Conservation (phyloP, 2,888 invertebrate species). For the Platycnemis pennipes region DNA sequence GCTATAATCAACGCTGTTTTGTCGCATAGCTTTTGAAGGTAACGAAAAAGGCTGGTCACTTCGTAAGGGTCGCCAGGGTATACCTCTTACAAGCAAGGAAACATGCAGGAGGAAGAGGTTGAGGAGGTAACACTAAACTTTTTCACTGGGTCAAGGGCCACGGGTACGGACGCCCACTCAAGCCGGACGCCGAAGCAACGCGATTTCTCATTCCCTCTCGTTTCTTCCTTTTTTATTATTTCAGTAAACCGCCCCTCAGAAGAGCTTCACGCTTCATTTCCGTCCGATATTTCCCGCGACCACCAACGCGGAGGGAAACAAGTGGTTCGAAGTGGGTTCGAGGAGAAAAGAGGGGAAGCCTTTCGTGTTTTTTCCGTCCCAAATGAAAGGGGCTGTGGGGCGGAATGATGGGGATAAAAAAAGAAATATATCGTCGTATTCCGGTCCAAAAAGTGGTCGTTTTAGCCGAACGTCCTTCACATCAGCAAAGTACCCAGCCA, state of each 20-base stretch:
- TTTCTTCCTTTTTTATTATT: neutral
- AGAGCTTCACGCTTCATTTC: neutral
- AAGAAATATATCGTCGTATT: neutral
- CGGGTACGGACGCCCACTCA: neutral
- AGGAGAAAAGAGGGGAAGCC: neutral
- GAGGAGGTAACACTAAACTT: neutral
- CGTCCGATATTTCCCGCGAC: neutral
- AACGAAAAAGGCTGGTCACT: too few species aligned
- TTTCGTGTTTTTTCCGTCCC: neutral
- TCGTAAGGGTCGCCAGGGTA: neutral
- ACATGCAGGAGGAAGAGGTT: neutral
- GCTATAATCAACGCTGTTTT: too few species aligned
- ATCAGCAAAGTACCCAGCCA: too few species aligned
- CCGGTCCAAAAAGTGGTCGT: neutral
- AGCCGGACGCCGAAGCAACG: neutral
- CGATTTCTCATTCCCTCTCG: neutral
- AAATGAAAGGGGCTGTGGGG: neutral
- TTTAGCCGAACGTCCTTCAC: too few species aligned
- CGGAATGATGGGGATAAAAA: neutral
- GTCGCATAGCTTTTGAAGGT: too few species aligned
- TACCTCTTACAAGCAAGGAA: neutral
- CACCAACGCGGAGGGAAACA: neutral
- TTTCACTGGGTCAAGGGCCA: neutral
- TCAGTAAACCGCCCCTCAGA: neutral
- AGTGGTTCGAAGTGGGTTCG: neutral